Base-by-base conservation (phyloP, 1,140 invertebrate genomes). In the Procambarus clarkii region DNA sequence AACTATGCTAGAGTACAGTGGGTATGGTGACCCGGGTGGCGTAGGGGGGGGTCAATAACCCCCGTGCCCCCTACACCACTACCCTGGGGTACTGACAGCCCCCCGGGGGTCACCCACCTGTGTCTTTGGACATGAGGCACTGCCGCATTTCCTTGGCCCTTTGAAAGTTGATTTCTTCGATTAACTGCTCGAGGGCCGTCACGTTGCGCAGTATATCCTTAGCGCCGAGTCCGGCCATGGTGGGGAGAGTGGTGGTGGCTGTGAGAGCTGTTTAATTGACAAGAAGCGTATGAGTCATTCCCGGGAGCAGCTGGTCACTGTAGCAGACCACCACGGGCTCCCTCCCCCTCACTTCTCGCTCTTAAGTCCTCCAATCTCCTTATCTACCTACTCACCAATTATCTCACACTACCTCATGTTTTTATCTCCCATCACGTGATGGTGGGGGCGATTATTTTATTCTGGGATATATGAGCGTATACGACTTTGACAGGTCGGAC, bases 111-210 rank as follows among this genome's bases (percentile, higher is more conserved):
- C 44, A 54, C 89, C 79, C 54, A 92, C 92, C 92, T 45, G 92
- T 84, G 74, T 93, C 92, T 69, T 93, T 93, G 34, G 92, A 89
- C 92, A 93, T 93, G 82, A 93, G 91, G 64, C 92, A 95, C 94
- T 98, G 97, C 74, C 97, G 95, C 96, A 98, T 97, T 95, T 98
- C 97, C 94, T 98, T 98, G 7, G 97, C 97, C 82, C 97, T 95
- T 94, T 98, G 97, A 94, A 98, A 98, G 94, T 97, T 97, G 91
- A 98, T 98, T 94, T 98, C 97, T 93, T 98, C 97, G 34, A 98
- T 95, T 45, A 98, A 95, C 93, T 98, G 97, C 94, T 98, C 97
- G 91, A 98, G 94, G 94, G 97, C 96, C n/a, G 97, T 97, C 21
- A 97, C 96, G 64, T 91, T 91, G 11, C 91, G 79, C 11, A 93